Evolutionary conservation across 2,113 vertebrate genomes (phyloP).

Genomic region (Hippoglossus stenolepis): DNA sequence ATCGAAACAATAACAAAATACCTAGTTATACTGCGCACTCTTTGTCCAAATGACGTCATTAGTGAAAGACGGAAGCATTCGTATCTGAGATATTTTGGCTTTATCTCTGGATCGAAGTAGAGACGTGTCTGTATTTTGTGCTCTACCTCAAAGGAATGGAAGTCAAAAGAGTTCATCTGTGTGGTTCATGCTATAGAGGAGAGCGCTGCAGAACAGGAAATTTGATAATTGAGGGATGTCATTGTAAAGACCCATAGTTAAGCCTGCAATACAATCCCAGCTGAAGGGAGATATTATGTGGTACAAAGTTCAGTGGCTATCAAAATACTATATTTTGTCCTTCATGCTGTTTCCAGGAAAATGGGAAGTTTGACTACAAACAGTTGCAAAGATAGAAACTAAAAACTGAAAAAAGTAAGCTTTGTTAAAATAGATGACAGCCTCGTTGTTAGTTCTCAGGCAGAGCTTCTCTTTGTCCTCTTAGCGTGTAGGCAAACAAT

Average conservation of each 20-base stretch:
- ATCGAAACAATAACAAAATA: no score
- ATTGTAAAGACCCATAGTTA: slow-evolving; percentile 38
- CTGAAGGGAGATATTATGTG: slow-evolving; percentile 48
- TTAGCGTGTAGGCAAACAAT: slow-evolving; percentile 37
- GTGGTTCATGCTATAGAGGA: slow-evolving; percentile 9
- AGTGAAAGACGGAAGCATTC: neutral
- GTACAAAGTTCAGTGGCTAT: slow-evolving; percentile 33
- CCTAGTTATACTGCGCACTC: no score
- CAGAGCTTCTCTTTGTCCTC: neutral
- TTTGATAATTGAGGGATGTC: slow-evolving; percentile 47
- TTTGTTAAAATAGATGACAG: slow-evolving; percentile 50
- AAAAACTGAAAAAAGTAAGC: slow-evolving; percentile 19
- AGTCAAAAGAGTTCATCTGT: slow-evolving; percentile 13
- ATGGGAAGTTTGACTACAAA: slow-evolving; percentile 49
- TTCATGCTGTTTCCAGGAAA: slow-evolving; percentile 50
- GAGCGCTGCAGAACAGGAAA: slow-evolving; percentile 28
- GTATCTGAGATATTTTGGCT: neutral
- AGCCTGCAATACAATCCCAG: slow-evolving; percentile 28
- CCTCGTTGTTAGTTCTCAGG: slow-evolving; percentile 13
- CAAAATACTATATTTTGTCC: slow-evolving; percentile 36
- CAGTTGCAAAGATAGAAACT: slow-evolving; percentile 43
- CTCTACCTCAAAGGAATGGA: slow-evolving; percentile 1
- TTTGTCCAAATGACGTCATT: neutral
- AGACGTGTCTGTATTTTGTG: neutral
- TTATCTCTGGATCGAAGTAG: neutral